These are phyloP conservation scores for Mesopsocus fuscifrons DNA, from an alignment of 2,888 invertebrate species.

Conservation along the genomic window DNA sequence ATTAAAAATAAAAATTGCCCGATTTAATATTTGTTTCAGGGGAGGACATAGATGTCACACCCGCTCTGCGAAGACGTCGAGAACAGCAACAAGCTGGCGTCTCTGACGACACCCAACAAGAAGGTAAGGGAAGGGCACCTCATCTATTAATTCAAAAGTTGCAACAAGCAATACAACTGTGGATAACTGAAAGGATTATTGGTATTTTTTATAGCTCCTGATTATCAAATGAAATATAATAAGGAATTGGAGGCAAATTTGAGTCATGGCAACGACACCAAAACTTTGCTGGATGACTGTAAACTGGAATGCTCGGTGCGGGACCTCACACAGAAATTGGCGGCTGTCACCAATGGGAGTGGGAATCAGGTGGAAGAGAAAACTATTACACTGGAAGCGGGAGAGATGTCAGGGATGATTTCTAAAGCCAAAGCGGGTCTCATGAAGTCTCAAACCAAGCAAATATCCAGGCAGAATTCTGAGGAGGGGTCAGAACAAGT, in stretches of 20 bases:
- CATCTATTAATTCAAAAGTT: too few relatives aligned
- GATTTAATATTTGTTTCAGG: conserved; percentile 13
- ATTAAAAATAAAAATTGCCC: too few relatives aligned
- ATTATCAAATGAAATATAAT: conserved; percentile 3
- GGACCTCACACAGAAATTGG: conserved; percentile 69
- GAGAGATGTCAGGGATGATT: conserved; percentile 76
- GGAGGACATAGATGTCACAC: conserved; percentile 46
- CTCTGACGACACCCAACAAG: background rate
- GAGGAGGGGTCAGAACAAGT: conserved; percentile 28
- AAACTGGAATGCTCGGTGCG: conserved; percentile 34
- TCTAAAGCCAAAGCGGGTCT: conserved; percentile 86
- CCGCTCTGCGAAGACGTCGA: conserved; percentile 57
- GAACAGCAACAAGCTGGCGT: conserved; percentile 26
- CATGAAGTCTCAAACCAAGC: conserved; percentile 64
- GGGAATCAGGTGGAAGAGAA: conserved; percentile 30
- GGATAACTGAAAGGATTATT: background rate
- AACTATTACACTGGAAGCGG: conserved; percentile 30
- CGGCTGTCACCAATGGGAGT: conserved; percentile 40
- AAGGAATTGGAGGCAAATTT: conserved; percentile 17
- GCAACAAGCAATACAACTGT: too few relatives aligned
- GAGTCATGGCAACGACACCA: conserved; percentile 25
- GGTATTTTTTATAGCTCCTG: background rate
- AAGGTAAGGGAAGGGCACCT: too few relatives aligned
- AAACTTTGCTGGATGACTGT: conserved; percentile 38
- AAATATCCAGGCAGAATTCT: conserved; percentile 20